A percentile compares a stretch with the other conserved stretches of the same genome.
phyloP scores from a whole-genome alignment of 2,888 invertebrate species.

The Amphimallon solstitiale region DNA sequence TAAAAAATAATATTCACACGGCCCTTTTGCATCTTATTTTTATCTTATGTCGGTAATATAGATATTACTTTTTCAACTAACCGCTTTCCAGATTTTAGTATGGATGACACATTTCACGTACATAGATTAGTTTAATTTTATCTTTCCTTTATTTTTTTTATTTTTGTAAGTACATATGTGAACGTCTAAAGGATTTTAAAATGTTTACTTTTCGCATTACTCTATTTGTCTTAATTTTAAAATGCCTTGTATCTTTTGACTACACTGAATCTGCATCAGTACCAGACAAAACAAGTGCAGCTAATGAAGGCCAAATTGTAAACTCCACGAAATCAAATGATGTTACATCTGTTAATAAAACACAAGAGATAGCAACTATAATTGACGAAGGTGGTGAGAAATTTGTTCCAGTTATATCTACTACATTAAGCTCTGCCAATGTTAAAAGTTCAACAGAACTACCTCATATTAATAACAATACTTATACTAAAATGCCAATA shows the following conservation, averaged over 20 bases:
- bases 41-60: too few relatives aligned
- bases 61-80: too few relatives aligned
- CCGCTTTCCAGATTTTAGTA: too few relatives aligned
- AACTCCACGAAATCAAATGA: background rate
- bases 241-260: slow-evolving; percentile 10
- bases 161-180: slow-evolving; percentile 29
- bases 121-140: slow-evolving; percentile 3
- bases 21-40: too few relatives aligned
- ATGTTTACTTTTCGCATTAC: slow-evolving; percentile 37
- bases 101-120: background rate
- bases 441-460: slow-evolving; percentile 3
- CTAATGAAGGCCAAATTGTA: background rate
- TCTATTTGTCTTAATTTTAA: slow-evolving; percentile 22
- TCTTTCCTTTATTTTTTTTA: slow-evolving; percentile 24
- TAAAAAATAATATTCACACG: too few relatives aligned
- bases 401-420: background rate
- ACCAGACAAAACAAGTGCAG: background rate
- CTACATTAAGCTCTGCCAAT: background rate
- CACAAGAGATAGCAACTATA: background rate
- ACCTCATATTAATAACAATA: background rate
- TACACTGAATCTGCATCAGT: slow-evolving; percentile 6
- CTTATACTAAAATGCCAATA: background rate
- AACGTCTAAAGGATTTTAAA: slow-evolving; percentile 4
- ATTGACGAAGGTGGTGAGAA: slow-evolving; percentile 17
- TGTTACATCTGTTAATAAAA: background rate